phyloP scores from a whole-genome alignment of 2,888 invertebrate genomes.

The Cephus sareptanus region DNA sequence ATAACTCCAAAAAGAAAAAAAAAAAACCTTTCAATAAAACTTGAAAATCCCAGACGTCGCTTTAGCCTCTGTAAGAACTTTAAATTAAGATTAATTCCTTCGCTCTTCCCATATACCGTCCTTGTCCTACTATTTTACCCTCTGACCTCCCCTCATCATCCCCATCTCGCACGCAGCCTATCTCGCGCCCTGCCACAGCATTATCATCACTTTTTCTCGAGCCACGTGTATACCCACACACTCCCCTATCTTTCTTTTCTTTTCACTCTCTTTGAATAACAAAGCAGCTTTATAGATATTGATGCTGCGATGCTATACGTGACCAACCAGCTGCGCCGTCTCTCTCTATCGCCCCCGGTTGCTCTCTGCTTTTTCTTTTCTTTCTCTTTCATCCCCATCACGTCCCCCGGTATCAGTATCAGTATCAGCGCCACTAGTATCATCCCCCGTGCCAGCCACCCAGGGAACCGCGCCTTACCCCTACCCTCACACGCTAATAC shows the following conservation, averaged over 20 bases:
- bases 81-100: constrained; percentile 20
- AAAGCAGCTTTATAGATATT: constrained; percentile 23
- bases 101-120: background rate
- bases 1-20: background rate
- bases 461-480: background rate
- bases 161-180: background rate
- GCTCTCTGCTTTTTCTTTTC: constrained; percentile 3
- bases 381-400: background rate
- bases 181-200: background rate
- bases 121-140: background rate
- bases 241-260: background rate
- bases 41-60: background rate
- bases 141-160: background rate
- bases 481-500: background rate
- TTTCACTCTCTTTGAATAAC: constrained; percentile 21
- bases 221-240: background rate
- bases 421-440: background rate
- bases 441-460: background rate
- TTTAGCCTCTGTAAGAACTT: constrained; percentile 7
- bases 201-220: background rate
- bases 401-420: background rate
- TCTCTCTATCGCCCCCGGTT: background rate
- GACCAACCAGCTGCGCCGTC: background rate
- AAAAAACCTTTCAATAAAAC: background rate
- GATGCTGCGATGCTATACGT: constrained; percentile 20